phyloP scores from a whole-genome alignment of 2,113 vertebrate species.

The Campylomormyrus numenius region DNA sequence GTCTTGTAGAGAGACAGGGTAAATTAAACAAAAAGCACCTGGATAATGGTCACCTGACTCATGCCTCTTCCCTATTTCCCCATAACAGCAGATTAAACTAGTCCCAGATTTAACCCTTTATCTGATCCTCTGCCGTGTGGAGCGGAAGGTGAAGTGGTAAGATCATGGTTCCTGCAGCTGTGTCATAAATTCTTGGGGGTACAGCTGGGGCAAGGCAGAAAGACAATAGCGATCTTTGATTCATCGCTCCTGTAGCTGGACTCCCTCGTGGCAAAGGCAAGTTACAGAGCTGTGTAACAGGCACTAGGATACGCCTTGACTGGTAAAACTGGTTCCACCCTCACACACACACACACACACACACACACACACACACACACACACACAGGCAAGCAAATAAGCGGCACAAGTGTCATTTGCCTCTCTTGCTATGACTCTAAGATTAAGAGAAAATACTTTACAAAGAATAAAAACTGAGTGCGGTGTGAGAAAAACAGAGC shows the following conservation, averaged over 20 bases:
- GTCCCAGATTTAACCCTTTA: neutral
- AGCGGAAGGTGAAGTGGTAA: neutral
- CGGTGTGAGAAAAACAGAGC: neutral
- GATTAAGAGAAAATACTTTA: neutral
- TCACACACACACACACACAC: neutral
- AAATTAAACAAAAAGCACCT: neutral
- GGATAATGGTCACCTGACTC: neutral
- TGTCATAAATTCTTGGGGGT: neutral
- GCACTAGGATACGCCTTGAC: neutral
- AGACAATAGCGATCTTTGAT: neutral
- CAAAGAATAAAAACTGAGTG: neutral
- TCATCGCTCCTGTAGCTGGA: neutral
- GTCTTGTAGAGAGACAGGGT: neutral
- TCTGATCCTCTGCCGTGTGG: neutral
- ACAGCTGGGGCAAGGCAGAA: neutral
- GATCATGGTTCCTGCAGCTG: neutral
- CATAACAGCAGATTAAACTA: neutral
- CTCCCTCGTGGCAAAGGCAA: neutral
- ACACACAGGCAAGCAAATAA: slow-evolving; percentile 6
- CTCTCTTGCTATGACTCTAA: slow-evolving; percentile 12
- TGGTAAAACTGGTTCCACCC: neutral
- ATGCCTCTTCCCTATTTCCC: neutral
- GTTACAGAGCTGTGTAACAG: neutral
- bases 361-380: neutral
- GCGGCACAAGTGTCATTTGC: slow-evolving; percentile 19